Percentiles rank a stretch among this genome's conserved stretches.
Evolutionary conservation across 2,113 vertebrate genomes (phyloP).

Genomic region (Eptesicus fuscus): DNA sequence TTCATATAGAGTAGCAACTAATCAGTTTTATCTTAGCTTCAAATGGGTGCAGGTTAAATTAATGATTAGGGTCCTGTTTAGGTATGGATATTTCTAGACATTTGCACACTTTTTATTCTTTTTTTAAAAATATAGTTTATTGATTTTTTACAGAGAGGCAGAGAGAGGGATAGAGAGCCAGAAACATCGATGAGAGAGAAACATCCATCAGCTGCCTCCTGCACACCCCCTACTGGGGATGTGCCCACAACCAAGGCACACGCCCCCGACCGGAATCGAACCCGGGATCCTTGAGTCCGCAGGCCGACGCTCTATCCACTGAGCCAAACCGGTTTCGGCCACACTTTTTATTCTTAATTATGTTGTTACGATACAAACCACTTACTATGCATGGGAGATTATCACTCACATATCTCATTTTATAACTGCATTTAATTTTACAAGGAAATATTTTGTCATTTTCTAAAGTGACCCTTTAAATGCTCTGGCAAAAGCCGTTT

Average conservation of each 20-base stretch:
- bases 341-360: neutral
- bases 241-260: no score
- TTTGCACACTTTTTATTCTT: neutral
- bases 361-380: neutral
- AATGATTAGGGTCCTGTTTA: neutral
- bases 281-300: no score
- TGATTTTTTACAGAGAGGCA: no score
- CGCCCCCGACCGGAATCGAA: no score
- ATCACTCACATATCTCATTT: neutral
- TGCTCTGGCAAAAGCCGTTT: neutral
- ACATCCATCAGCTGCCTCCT: no score
- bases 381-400: neutral
- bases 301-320: no score
- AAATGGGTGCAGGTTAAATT: neutral
- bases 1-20: neutral
- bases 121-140: no score
- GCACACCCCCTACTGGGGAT: no score
- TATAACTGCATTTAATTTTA: neutral
- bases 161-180: no score
- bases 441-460: neutral
- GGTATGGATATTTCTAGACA: neutral
- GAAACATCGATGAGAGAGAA: no score
- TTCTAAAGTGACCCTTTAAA: neutral
- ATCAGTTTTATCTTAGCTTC: neutral
- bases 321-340: no score